Conservation (phyloP, 2,797 vertebrate genomes). For the Hapalemur alaotrensis region DNA sequence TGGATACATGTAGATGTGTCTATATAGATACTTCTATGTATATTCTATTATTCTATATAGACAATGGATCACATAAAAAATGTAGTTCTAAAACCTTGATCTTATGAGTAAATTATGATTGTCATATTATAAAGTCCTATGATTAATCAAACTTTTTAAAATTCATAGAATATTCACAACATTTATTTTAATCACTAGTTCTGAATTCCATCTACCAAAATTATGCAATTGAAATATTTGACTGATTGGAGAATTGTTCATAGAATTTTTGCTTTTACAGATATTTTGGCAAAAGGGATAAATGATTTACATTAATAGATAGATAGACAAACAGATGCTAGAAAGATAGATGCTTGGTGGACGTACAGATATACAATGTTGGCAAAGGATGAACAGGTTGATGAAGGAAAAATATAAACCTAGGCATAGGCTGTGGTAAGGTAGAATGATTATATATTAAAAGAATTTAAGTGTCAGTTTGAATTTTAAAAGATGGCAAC, state of each 20-base stretch:
- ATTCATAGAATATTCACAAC: conserved; percentile 53
- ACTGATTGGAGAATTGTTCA: conserved; percentile 34
- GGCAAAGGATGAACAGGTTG: background rate
- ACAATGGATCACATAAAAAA: background rate
- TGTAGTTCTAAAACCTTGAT: conserved; percentile 1
- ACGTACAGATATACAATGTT: background rate
- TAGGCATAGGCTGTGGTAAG: background rate
- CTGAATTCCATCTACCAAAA: conserved; percentile 36
- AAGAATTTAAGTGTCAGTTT: background rate
- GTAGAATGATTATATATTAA: background rate
- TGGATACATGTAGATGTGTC: background rate
- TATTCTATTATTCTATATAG: background rate
- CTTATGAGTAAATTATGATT: conserved; percentile 10
- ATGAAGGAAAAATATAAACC: background rate
- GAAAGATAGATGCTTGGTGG: background rate
- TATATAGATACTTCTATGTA: background rate
- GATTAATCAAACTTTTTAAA: conserved; percentile 49
- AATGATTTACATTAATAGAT: background rate
- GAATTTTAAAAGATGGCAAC: background rate
- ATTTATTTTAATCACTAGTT: conserved; percentile 65
- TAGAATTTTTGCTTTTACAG: conserved; percentile 8
- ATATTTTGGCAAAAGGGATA: background rate
- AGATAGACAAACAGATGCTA: background rate
- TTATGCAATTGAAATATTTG: conserved; percentile 48
- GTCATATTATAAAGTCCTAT: conserved; percentile 38